A percentile compares a stretch with the other conserved stretches of the same genome.
Evolutionary conservation across 2,113 vertebrate species (phyloP).

Genomic region (Axis porcinus): DNA sequence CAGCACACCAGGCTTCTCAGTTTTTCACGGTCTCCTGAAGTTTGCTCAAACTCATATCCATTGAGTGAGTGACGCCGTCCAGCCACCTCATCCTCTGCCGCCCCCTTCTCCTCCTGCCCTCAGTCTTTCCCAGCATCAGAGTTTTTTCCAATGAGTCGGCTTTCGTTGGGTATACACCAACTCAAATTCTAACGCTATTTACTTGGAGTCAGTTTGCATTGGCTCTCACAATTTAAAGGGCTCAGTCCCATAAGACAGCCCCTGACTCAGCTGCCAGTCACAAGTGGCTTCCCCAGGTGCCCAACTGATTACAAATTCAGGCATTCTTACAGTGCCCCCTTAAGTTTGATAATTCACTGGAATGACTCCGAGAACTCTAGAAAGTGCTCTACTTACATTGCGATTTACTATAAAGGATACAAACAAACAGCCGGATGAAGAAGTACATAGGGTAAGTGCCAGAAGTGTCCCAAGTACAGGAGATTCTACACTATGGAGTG

Average conservation of each 20-base stretch:
- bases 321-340: neutral
- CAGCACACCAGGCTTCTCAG: neutral
- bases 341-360: neutral
- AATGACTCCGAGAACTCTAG: neutral
- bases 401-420: neutral
- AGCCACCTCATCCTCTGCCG: neutral
- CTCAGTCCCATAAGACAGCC: neutral
- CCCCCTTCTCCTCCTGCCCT: neutral
- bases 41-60: neutral
- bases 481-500: neutral
- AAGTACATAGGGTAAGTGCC: neutral
- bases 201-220: neutral
- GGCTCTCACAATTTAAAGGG: neutral
- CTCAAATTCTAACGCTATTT: neutral
- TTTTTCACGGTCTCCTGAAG: neutral
- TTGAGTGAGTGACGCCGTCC: neutral
- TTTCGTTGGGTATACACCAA: neutral
- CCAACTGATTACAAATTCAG: neutral
- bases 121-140: neutral
- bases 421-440: neutral
- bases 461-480: neutral
- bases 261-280: neutral
- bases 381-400: neutral
- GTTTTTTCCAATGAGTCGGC: neutral
- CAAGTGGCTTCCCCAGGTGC: neutral